Base-by-base conservation (phyloP, 2,797 vertebrate species). In the Lepilemur ruficaudatus region DNA sequence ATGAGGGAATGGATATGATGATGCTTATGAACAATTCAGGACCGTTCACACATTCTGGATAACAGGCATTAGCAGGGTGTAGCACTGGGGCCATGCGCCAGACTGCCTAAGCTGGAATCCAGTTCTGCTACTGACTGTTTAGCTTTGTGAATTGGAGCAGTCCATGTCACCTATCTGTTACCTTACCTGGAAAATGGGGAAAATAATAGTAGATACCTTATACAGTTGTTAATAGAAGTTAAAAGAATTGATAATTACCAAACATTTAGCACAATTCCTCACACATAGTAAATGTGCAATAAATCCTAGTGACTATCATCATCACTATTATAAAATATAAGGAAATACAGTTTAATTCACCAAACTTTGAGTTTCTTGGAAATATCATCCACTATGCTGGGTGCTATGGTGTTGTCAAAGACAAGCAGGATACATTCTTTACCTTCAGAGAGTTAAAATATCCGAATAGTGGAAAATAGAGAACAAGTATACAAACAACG, bases 341-440 rank as follows among this genome's bases (percentile, higher is more conserved):
- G 57, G 35, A 57, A 69, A 81, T n/a, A 48, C 22, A 14, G 55
- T 76, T 95, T 83, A 83, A 65, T 55, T 70, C 17, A n/a, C 38
- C 69, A 69, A 46, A 63, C 10, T 63, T 76, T 57, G 59, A 72
- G 55, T 80, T 95, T 76, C 28, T 65, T 89, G 22, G 89, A 84
- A 96, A 35, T 93, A 52, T 17, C 35, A n/a, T 1, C 4, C 15
- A 32, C 75, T 69, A 1, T 80, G 48, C n/a, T 41, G 38, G n/a
- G 2, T 82, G 35, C 46, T n/a, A 8, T 43, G 13, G 7, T 14
- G 10, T 7, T 55, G 32, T 87, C 78, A 91, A 38, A 55, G 48
- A 35, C 35, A 73, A 69, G 14, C 12, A 63, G 59, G 38, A 35
- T 20, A 78, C 7, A 25, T 0, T 65, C n/a, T 59, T 73, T 55